Conservation (phyloP, 2,888 invertebrate genomes). For the Trissolcus brochymenae region DNA sequence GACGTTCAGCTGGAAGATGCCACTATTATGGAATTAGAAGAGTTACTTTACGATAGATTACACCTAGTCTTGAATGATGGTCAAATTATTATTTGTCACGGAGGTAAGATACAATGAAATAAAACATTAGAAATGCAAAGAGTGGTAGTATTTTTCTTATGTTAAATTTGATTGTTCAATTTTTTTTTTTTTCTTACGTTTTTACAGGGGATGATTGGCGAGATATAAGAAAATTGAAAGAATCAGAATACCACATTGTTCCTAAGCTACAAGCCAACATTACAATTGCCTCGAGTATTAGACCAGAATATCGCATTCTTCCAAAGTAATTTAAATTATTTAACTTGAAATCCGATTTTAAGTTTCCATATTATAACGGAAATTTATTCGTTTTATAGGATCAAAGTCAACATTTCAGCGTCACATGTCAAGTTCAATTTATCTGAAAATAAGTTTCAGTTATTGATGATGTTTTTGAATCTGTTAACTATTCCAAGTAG, state of each 20-base stretch:
- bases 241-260: constrained; percentile 85
- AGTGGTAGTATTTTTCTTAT: too few relatives aligned
- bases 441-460: constrained; percentile 83
- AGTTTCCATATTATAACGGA: background rate
- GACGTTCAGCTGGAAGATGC: constrained; percentile 84
- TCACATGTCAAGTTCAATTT: constrained; percentile 85
- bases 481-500: constrained; percentile 76
- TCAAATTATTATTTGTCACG: constrained; percentile 82
- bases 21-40: constrained; percentile 89
- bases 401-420: constrained; percentile 85
- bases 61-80: constrained; percentile 83
- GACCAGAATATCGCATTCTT: constrained; percentile 83
- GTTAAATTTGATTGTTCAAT: too few relatives aligned
- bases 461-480: constrained; percentile 81
- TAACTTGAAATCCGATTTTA: background rate
- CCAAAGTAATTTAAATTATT: constrained; percentile 77
- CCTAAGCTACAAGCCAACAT: constrained; percentile 82
- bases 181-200: background rate
- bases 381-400: constrained; percentile 76
- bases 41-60: constrained; percentile 86
- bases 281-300: constrained; percentile 85
- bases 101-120: constrained; percentile 72
- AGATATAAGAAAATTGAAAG: constrained; percentile 82
- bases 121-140: too few relatives aligned
- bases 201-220: constrained; percentile 84